These are phyloP conservation scores for Cardinalis cardinalis DNA, from an alignment of 2,113 vertebrate genomes.

Conservation along the genomic window DNA sequence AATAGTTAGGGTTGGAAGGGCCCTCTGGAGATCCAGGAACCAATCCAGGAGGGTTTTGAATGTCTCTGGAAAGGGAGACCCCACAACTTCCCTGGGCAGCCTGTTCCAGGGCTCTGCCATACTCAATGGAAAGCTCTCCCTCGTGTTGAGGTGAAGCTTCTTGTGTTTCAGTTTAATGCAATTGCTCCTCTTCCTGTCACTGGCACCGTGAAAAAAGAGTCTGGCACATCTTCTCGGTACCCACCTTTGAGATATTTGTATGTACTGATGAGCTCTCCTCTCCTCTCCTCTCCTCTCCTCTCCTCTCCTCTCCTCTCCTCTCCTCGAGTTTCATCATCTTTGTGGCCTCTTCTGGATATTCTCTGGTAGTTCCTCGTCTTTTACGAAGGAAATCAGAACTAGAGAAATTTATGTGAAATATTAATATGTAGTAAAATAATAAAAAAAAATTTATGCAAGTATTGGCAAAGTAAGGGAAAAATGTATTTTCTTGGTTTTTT, in stretches of 20 bases:
- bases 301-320: too few species aligned
- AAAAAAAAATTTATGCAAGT: neutral
- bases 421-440: neutral
- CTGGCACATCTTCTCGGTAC: neutral
- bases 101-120: neutral
- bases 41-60: neutral
- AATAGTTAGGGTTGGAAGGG: neutral
- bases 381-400: neutral
- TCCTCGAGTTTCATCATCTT: neutral
- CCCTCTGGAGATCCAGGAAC: neutral
- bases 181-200: accelerated
- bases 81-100: neutral
- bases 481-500: neutral
- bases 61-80: accelerated
- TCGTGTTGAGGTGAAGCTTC: neutral
- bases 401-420: neutral
- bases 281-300: too few species aligned
- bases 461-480: neutral
- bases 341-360: neutral
- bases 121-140: neutral
- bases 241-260: neutral
- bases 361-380: neutral
- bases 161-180: neutral
- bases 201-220: accelerated
- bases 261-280: too few species aligned